Evolutionary conservation across 1,140 invertebrate species (phyloP).

Genomic region (Pseudomyrmex flavicornis): DNA sequence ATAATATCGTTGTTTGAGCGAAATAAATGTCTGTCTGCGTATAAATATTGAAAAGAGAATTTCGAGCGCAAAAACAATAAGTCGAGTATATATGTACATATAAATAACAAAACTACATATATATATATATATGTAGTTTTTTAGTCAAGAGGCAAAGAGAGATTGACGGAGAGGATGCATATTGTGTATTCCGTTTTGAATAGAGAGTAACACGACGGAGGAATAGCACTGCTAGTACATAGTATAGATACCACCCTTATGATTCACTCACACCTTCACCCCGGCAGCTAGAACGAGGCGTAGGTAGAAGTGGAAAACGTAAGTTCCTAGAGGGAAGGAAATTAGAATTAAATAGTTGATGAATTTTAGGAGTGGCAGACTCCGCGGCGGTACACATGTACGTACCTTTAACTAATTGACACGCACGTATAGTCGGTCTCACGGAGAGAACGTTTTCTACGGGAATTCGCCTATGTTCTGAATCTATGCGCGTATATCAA

Average conservation of each 20-base stretch:
- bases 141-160: conserved; percentile 14
- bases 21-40: neutral
- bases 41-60: neutral
- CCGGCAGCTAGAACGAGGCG: conserved; percentile 52
- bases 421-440: conserved; percentile 63
- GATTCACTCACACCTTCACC: conserved; percentile 13
- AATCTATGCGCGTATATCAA: conserved; percentile 43
- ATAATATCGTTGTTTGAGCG: neutral
- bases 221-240: conserved; percentile 29
- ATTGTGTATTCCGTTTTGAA: conserved; percentile 48
- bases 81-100: neutral
- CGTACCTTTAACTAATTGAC: conserved; percentile 69
- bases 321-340: conserved; percentile 75
- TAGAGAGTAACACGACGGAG: conserved; percentile 52
- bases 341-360: conserved; percentile 82
- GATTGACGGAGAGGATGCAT: conserved; percentile 40
- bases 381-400: conserved; percentile 58
- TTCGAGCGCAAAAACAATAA: neutral
- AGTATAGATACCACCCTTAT: conserved; percentile 50
- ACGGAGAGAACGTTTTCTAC: conserved; percentile 50
- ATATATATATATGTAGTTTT: neutral
- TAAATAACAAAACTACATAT: too few relatives aligned
- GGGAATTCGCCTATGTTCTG: conserved; percentile 16
- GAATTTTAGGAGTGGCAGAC: conserved; percentile 78
- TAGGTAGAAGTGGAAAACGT: conserved; percentile 59